Evolutionary conservation across 2,888 invertebrate genomes (phyloP).

Genomic region (Camptogramma bilineatum): DNA sequence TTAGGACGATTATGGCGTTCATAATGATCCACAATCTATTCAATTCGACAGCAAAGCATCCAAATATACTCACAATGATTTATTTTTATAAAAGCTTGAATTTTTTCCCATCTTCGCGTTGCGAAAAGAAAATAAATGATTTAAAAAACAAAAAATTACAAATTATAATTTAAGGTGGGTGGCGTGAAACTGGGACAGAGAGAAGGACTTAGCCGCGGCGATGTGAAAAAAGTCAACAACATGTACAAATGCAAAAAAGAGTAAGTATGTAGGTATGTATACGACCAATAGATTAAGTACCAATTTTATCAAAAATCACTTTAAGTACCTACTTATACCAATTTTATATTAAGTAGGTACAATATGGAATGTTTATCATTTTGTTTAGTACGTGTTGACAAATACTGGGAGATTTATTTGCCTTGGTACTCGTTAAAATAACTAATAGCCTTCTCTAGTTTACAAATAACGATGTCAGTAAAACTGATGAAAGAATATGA

Average conservation of each 20-base stretch:
- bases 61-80: no score
- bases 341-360: no score
- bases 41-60: no score
- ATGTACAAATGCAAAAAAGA: constrained; percentile 90
- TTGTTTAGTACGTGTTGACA: background rate
- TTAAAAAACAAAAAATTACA: background rate
- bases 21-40: no score
- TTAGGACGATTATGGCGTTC: no score
- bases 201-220: constrained; percentile 89
- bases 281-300: background rate
- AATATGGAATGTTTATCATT: no score
- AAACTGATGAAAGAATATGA: no score
- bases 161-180: constrained; percentile 55
- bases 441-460: background rate
- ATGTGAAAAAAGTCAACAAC: constrained; percentile 89
- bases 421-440: background rate
- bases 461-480: background rate
- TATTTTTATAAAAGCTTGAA: no score
- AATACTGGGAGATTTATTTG: background rate
- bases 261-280: constrained; percentile 54
- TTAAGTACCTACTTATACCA: no score
- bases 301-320: no score
- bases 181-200: constrained; percentile 88
- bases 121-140: no score
- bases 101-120: no score